Evolutionary conservation across 2,113 vertebrate species (phyloP), one percentile per base, ranked within the genome.

Genomic region (Trogon surrucura): DNA sequence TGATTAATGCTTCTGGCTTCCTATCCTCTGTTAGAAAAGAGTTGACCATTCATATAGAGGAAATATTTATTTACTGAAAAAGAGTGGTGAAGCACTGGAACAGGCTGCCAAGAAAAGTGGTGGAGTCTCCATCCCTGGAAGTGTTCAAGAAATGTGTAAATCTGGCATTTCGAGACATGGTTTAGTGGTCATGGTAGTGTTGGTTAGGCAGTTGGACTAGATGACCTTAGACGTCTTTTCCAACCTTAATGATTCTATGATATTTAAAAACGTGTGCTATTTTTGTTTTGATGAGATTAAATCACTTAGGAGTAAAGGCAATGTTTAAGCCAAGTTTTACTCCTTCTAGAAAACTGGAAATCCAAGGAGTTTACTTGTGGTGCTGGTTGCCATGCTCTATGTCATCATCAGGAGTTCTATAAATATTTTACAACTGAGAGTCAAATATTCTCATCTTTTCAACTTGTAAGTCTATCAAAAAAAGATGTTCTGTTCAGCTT

Each of bases 31-130:
- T 73, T 53, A 64, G 47, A 54, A 66, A 77, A 54, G 0, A 36
- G 5, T 30, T 77, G 23, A 57, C 5, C 5, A 12, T 41, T 83
- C 26, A 65, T 47, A 48, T 0, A 1, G 2, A 5, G 41, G 41
- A 41, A 41, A 41, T 11, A 41, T 41, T 41, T 41, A 41, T 41
- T 41, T 41, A 41, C 13, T 41, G 41, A 41, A 41, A 41, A 41
- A 41, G 41, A 41, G 41, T 41, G 41, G 41, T 41, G 41, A 41
- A 13, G 41, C 41, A 41, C 13, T 41, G 41, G 41, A 41, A 41
- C 11, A 41, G 41, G 41, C 41, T 41, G 41, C 41, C 13, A 41
- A 41, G 41, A 41, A 13, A 41, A 41, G 41, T 41, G 41, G 13
- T 41, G 41, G 41, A 41, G 41, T 41, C 41, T 41, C 41, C 41